Base-by-base conservation (phyloP, 2,888 invertebrate species). In the Hylaea fasciaria region DNA sequence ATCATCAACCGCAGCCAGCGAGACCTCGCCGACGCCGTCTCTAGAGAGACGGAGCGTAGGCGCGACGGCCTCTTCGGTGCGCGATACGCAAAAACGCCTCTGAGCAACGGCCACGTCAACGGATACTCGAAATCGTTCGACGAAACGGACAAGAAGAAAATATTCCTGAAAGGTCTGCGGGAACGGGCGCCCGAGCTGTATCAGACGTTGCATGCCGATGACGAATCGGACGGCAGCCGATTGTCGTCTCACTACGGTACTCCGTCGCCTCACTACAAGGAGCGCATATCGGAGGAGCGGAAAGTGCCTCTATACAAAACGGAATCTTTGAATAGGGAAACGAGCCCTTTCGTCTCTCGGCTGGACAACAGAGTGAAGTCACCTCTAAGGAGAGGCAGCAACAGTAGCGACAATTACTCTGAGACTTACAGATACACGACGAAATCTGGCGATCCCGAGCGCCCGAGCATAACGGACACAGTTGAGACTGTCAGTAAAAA, bases 1-100 rank as follows among this genome's bases (percentile, higher is more conserved):
- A 96, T 96, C 69, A 96, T 97, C 64, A 97, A 96, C 80, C 94
- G 97, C 67, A 97, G 97, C 83, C 96, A 96, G 78, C 94, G 95
- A 64, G 97, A 97, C 81, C 86, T 97, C 28, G 94, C 95, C 28
- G 95, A 95, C 75, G 94, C 94, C 9, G 91, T 93, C 1, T 92
- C 92, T 3, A 81, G 91, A 13, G 93, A 93, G 76, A 92, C 93
- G 0, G 92, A 92, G 72, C 90, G 92, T 29, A 85, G 91, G 64
- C 91, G 89, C 43, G 93, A 93, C 64, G 93, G 93, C 37, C 73
- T 93, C 16, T 93, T 93, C 69, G 93, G 93, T 58, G 90, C 93
- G 50, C 89, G 94, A 75, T 94, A 94, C 72, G 91, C 88, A 1
- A 93, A 93, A 85, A 94, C 94, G 9, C 90, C 89, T 50, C 76